These are phyloP conservation scores for Bombus terrestris DNA, from an alignment of 1,140 invertebrate species.

Conservation along the genomic window DNA sequence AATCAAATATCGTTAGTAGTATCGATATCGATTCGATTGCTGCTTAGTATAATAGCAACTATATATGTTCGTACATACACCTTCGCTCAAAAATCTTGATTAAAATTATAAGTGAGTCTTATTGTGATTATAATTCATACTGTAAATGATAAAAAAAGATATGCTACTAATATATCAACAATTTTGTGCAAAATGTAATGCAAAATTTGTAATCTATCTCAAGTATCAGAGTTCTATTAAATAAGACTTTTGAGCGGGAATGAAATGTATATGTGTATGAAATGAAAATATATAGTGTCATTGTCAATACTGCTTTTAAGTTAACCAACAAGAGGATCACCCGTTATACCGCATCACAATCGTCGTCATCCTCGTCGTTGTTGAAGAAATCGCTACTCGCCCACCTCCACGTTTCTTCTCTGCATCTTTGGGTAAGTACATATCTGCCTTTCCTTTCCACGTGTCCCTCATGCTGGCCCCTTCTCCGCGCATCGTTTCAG, in stretches of 20 bases:
- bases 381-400: conserved; percentile 27
- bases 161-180: too few relatives aligned
- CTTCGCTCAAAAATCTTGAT: background rate
- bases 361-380: conserved; percentile 21
- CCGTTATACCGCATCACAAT: background rate
- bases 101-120: too few relatives aligned
- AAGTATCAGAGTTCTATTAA: too few relatives aligned
- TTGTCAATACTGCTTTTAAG: too few relatives aligned
- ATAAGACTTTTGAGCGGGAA: too few relatives aligned
- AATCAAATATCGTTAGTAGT: background rate
- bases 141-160: too few relatives aligned
- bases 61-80: background rate
- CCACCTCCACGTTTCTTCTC: conserved; percentile 30
- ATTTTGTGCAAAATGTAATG: too few relatives aligned
- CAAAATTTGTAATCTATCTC: too few relatives aligned
- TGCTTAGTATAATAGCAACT: background rate
- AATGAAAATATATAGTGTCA: too few relatives aligned
- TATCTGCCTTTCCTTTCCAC: background rate
- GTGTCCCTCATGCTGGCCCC: background rate
- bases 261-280: too few relatives aligned
- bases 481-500: background rate
- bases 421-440: background rate
- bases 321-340: background rate
- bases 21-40: too few relatives aligned
- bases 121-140: too few relatives aligned